Evolutionary conservation across 23 tunicate genomes (phyloP), one percentile per base, ranked within the genome.

Genomic region (Botrylloides violaceus): DNA sequence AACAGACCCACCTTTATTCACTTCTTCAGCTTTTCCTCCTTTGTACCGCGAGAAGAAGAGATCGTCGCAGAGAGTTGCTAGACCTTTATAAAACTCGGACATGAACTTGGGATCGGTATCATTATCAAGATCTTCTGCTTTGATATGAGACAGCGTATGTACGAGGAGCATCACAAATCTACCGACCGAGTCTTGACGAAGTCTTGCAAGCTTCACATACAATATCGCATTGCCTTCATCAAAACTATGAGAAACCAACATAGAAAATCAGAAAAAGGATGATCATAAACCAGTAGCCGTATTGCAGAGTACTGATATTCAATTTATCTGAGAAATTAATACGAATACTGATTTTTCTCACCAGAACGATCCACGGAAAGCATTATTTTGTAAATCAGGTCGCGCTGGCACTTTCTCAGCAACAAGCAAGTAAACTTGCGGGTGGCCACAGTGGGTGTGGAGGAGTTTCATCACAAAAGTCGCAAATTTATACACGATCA

Each of bases 281-380:
- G n/a, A n/a, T n/a, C n/a, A n/a, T n/a, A n/a, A n/a, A n/a, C n/a
- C n/a, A n/a, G n/a, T n/a, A n/a, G n/a, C n/a, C n/a, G n/a, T n/a
- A n/a, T n/a, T n/a, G n/a, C n/a, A n/a, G n/a, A n/a, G n/a, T n/a
- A n/a, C n/a, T n/a, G n/a, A n/a, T n/a, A n/a, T n/a, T n/a, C n/a
- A n/a, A n/a, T n/a, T n/a, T n/a, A n/a, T n/a, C n/a, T n/a, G n/a
- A n/a, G n/a, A n/a, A n/a, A n/a, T n/a, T n/a, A n/a, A n/a, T n/a
- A n/a, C n/a, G n/a, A n/a, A n/a, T n/a, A n/a, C n/a, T n/a, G n/a
- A n/a, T n/a, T n/a, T 4, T 24, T 55, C 36, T 64, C 37, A 88
- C 96, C 87, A 72, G 88, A 88, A 88, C n/a, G 97, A 90, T 34
- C 97, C 97, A 34, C 90, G 66, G 85, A 83, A 90, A 15, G 97